phyloP scores from a whole-genome alignment of 2,113 vertebrate species.

The Columba livia region DNA sequence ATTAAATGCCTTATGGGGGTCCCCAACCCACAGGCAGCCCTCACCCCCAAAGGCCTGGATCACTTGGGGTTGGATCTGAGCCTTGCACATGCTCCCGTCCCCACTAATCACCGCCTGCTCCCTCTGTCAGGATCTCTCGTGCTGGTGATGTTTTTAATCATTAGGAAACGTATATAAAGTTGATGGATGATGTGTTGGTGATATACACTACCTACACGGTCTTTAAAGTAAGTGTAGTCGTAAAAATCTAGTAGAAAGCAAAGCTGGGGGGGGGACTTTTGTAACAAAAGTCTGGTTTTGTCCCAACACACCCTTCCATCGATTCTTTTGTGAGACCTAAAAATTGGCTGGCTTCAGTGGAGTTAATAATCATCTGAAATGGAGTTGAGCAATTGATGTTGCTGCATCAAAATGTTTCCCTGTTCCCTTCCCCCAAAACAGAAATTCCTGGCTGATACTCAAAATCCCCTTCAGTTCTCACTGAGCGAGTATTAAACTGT shows the following conservation, averaged over 20 bases:
- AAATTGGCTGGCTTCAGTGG: neutral
- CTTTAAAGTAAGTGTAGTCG: neutral
- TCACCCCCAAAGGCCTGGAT: rapidly evolving
- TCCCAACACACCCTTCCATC: neutral
- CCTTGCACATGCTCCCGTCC: neutral
- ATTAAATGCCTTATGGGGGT: neutral
- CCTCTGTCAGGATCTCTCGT: neutral
- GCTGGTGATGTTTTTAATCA: neutral
- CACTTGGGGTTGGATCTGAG: rapidly evolving
- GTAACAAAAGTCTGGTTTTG: neutral
- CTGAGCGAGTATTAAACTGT: slow-evolving; percentile 56
- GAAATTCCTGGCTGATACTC: slow-evolving; percentile 58
- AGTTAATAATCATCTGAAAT: slow-evolving; percentile 39
- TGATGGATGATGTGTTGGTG: slow-evolving; percentile 26
- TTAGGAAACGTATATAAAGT: neutral
- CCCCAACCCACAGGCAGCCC: neutral
- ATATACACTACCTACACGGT: neutral
- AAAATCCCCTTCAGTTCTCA: slow-evolving; percentile 31
- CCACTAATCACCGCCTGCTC: neutral
- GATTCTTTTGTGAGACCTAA: neutral
- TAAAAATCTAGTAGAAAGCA: neutral
- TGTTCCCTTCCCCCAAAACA: slow-evolving; percentile 19
- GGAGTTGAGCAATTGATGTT: slow-evolving; percentile 12
- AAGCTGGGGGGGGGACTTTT: neutral
- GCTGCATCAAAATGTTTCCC: slow-evolving; percentile 43